A percentile compares a stretch with the other conserved stretches of the same genome.
These are phyloP conservation scores for Hippocampus abdominalis DNA, from an alignment of 2,113 vertebrate species.

Conservation along the genomic window DNA sequence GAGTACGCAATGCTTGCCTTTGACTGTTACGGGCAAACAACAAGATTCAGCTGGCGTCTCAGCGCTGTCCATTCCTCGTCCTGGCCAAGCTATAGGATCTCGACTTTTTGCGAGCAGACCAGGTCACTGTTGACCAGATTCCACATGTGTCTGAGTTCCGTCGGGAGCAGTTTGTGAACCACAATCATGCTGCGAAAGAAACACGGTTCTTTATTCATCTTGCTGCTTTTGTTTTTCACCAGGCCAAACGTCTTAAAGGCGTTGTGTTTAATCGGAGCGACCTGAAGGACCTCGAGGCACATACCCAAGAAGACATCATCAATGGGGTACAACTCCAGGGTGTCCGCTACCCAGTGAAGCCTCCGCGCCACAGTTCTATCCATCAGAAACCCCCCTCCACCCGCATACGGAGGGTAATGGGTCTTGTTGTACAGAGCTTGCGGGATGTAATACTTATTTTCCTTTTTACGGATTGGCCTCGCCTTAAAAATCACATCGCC, in stretches of 20 bases:
- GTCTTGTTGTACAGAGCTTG: conserved; percentile 79
- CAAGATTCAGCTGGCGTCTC: conserved; percentile 5
- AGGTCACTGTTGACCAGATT: conserved; percentile 84
- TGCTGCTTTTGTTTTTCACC: conserved; percentile 86
- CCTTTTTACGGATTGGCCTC: conserved; percentile 84
- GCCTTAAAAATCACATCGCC: conserved; percentile 87
- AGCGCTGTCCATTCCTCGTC: conserved; percentile 1
- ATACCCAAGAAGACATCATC: conserved; percentile 96
- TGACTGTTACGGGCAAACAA: background rate
- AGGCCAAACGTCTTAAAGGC: conserved; percentile 97
- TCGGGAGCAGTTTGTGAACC: conserved; percentile 92
- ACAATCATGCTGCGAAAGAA: conserved; percentile 91
- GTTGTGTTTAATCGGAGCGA: conserved; percentile 79
- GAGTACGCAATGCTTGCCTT: conserved; percentile 17
- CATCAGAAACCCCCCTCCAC: conserved; percentile 94
- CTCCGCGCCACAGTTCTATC: conserved; percentile 75
- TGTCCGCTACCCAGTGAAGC: conserved; percentile 77
- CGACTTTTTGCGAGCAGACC: conserved; percentile 81
- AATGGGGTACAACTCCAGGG: conserved; percentile 87
- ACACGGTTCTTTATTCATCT: conserved; percentile 91
- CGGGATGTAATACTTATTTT: conserved; percentile 95
- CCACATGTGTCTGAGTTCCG: conserved; percentile 89
- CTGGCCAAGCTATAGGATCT: conserved; percentile 74
- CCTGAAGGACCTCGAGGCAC: conserved; percentile 86
- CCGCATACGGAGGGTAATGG: conserved; percentile 88